Evolutionary conservation across 2,888 invertebrate species (phyloP).

Genomic region (Polydrusus cervinus): DNA sequence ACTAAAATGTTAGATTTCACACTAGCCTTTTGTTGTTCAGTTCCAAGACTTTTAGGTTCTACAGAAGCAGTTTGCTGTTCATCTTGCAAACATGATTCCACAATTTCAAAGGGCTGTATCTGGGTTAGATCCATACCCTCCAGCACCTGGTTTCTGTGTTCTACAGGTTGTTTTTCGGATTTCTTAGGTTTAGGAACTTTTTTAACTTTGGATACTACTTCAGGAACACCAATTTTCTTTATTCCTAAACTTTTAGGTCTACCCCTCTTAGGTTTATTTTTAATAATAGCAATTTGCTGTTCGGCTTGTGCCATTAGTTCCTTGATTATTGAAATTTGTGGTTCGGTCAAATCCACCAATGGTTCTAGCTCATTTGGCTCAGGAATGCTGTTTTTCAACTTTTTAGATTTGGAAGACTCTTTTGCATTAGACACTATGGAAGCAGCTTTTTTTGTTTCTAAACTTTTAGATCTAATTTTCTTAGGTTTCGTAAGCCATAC

Average conservation of each 20-base stretch:
- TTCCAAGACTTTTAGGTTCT: too few relatives aligned
- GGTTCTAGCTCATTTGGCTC: background rate
- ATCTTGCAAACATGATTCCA: too few relatives aligned
- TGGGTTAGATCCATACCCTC: too few relatives aligned
- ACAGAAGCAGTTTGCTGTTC: too few relatives aligned
- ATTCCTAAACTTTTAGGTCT: background rate
- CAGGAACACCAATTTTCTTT: background rate
- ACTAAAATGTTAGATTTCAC: background rate
- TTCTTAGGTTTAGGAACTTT: too few relatives aligned
- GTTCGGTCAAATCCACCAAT: background rate
- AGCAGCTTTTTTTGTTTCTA: background rate
- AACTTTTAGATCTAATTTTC: background rate
- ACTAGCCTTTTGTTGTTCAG: background rate
- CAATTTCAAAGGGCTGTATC: too few relatives aligned
- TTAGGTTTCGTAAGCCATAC: too few relatives aligned
- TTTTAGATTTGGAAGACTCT: background rate
- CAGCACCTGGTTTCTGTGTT: too few relatives aligned
- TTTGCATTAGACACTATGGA: background rate
- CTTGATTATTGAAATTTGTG: background rate
- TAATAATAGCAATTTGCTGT: background rate
- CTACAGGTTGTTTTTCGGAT: too few relatives aligned
- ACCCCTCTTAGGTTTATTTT: background rate
- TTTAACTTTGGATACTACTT: too few relatives aligned
- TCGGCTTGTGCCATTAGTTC: background rate
- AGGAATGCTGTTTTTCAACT: background rate